Conservation (phyloP, 2,888 invertebrate species). For the Tiliacea citrago region DNA sequence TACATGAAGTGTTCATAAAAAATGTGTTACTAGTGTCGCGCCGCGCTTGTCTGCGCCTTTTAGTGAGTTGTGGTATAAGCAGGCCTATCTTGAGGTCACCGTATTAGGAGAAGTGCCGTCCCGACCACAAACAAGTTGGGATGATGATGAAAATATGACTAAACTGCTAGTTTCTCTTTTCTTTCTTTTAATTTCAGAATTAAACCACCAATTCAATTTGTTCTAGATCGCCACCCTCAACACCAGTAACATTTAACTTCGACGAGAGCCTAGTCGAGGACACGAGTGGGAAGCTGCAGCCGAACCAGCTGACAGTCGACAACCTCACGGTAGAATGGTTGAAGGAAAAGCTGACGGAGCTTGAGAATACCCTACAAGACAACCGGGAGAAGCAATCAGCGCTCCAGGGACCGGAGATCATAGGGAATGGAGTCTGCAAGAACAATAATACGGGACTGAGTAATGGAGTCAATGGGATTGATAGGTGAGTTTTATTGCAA, state of each 20-base stretch:
- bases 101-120: background rate
- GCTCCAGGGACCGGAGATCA: conserved; percentile 89
- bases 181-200: background rate
- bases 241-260: conserved; percentile 95
- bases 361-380: conserved; percentile 95
- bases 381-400: conserved; percentile 93
- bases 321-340: conserved; percentile 98
- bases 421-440: conserved; percentile 88
- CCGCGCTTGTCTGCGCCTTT: background rate
- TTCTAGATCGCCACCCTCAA: conserved; percentile 94
- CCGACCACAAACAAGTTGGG: background rate
- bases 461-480: conserved; percentile 90
- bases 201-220: conserved; percentile 11
- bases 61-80: background rate
- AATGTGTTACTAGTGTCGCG: too few relatives aligned
- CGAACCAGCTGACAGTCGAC: conserved; percentile 97
- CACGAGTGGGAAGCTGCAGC: conserved; percentile 95
- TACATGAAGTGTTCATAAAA: too few relatives aligned
- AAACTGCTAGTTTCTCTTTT: background rate
- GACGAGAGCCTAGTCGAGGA: conserved; percentile 97
- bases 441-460: conserved; percentile 86
- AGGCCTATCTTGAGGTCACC: background rate
- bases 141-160: background rate
- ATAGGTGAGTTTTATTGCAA: conserved; percentile 77
- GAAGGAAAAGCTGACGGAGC: conserved; percentile 94